These are phyloP conservation scores for Apantesis nais DNA, from an alignment of 2,888 invertebrate species.

Conservation along the genomic window DNA sequence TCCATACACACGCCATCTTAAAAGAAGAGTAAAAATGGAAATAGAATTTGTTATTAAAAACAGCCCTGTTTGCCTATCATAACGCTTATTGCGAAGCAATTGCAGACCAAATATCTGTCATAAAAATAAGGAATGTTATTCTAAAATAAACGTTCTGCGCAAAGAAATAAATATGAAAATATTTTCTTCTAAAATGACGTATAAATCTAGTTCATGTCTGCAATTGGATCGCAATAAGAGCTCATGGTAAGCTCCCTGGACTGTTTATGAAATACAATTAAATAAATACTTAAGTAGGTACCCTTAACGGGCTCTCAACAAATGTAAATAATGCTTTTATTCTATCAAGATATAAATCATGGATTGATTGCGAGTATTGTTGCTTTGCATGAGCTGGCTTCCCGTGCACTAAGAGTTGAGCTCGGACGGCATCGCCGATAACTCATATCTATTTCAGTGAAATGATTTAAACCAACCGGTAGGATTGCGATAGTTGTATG, in stretches of 20 bases:
- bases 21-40: neutral
- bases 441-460: constrained; percentile 65
- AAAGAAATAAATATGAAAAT: no score
- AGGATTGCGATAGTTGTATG: constrained; percentile 73
- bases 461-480: constrained; percentile 73
- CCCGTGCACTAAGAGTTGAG: constrained; percentile 21
- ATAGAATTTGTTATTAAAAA: neutral
- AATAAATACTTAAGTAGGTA: neutral
- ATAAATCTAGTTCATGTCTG: no score
- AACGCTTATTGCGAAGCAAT: no score
- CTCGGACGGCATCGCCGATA: constrained; percentile 41
- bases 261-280: neutral
- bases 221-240: no score
- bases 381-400: constrained; percentile 45
- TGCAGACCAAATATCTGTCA: no score
- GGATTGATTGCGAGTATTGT: constrained; percentile 70
- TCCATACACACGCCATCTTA: neutral
- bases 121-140: no score
- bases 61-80: no score
- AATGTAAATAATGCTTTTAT: constrained; percentile 27
- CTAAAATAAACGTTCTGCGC: no score
- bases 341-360: constrained; percentile 48
- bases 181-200: no score
- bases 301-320: neutral
- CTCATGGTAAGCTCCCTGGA: no score